These are phyloP conservation scores for Globicephala melas DNA, from an alignment of 2,113 vertebrate species.

Conservation along the genomic window DNA sequence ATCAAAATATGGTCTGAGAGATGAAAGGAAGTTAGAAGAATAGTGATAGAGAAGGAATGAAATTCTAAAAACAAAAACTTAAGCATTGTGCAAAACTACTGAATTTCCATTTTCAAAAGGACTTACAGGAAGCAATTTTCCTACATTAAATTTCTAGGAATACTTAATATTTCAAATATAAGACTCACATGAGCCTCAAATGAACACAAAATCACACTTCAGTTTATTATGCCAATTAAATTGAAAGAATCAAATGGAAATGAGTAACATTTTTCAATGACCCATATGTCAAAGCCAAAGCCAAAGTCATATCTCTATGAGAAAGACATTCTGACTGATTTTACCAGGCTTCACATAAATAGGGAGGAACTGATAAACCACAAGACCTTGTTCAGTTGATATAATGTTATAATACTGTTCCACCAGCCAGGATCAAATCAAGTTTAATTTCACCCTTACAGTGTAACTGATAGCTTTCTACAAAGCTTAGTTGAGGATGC, in stretches of 20 bases:
- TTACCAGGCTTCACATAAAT: neutral
- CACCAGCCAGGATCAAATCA: neutral
- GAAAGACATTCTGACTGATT: neutral
- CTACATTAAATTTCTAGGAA: neutral
- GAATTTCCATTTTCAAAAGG: neutral
- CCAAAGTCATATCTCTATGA: neutral
- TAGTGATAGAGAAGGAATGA: neutral
- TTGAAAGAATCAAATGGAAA: conserved; percentile 24
- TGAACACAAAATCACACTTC: conserved; percentile 26
- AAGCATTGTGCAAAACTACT: neutral
- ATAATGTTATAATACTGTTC: accelerated
- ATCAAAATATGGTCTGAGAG: neutral
- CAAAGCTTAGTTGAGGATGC: neutral
- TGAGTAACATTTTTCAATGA: neutral
- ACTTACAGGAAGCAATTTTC: neutral
- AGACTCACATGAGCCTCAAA: neutral
- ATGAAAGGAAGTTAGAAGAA: neutral
- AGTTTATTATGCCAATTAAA: conserved; percentile 13
- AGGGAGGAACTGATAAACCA: neutral
- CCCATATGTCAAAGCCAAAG: neutral
- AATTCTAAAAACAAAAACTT: neutral
- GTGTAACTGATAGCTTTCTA: neutral
- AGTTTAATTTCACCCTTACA: neutral
- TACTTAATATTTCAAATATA: neutral
- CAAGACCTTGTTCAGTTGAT: no score